These are phyloP conservation scores for Flexamia atlantica DNA, from an alignment of 2,888 invertebrate genomes.

Conservation along the genomic window DNA sequence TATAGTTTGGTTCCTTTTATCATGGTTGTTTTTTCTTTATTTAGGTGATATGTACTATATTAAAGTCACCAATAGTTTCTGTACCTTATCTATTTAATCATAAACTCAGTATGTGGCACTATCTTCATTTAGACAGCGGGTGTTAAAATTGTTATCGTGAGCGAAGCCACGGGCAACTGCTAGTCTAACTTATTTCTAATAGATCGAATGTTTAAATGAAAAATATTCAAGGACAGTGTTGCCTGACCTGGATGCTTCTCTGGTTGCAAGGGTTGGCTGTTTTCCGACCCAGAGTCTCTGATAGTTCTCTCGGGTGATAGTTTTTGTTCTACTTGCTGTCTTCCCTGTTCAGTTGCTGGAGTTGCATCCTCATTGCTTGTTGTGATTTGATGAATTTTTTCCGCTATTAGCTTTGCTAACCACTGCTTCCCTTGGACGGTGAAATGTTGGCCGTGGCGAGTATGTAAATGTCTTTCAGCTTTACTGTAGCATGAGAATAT, in stretches of 20 bases:
- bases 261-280: neutral
- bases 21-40: too few relatives aligned
- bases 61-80: too few relatives aligned
- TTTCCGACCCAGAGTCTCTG: neutral
- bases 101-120: too few relatives aligned
- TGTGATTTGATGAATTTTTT: neutral
- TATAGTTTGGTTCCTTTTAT: too few relatives aligned
- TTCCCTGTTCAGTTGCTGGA: neutral
- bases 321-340: neutral
- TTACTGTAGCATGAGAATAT: constrained; percentile 17
- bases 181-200: constrained; percentile 18
- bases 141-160: too few relatives aligned
- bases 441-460: constrained; percentile 23
- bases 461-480: constrained; percentile 24
- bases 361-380: neutral
- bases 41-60: too few relatives aligned
- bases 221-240: neutral
- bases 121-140: too few relatives aligned
- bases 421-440: constrained; percentile 4
- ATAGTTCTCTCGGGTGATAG: neutral
- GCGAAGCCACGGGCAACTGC: too few relatives aligned
- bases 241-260: neutral
- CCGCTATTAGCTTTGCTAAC: neutral
- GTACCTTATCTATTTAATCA: too few relatives aligned
- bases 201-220: neutral